phyloP scores from a whole-genome alignment of 2,797 vertebrate genomes.

The Enteromius unitaeniatus region DNA sequence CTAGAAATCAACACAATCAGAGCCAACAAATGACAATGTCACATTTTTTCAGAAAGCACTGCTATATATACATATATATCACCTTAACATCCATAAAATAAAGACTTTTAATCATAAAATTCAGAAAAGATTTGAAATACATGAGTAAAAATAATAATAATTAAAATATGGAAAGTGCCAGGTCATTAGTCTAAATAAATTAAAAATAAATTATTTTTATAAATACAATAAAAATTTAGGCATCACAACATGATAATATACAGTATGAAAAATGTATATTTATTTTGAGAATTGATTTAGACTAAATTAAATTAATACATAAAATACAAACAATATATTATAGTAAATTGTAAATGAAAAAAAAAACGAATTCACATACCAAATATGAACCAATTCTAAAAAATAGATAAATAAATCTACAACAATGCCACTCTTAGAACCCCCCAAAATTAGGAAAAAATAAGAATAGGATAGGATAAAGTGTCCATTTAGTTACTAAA shows the following conservation, averaged over 20 bases:
- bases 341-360: background rate
- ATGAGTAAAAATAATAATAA: background rate
- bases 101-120: background rate
- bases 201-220: background rate
- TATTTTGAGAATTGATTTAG: background rate
- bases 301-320: background rate
- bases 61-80: background rate
- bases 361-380: no score
- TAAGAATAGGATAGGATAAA: no score
- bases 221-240: background rate
- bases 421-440: no score
- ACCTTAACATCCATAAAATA: background rate
- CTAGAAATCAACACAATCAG: background rate
- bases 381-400: no score
- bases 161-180: background rate
- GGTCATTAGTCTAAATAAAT: background rate
- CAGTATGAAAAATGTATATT: background rate
- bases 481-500: no score
- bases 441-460: no score
- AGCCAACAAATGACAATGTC: background rate
- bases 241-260: background rate
- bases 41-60: background rate
- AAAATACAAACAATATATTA: background rate
- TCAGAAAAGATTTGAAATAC: background rate
- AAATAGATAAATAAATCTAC: no score